A percentile compares a stretch with the other conserved stretches of the same genome.
phyloP scores from a whole-genome alignment of 2,797 vertebrate genomes.

The Hippopotamyrus pictus region DNA sequence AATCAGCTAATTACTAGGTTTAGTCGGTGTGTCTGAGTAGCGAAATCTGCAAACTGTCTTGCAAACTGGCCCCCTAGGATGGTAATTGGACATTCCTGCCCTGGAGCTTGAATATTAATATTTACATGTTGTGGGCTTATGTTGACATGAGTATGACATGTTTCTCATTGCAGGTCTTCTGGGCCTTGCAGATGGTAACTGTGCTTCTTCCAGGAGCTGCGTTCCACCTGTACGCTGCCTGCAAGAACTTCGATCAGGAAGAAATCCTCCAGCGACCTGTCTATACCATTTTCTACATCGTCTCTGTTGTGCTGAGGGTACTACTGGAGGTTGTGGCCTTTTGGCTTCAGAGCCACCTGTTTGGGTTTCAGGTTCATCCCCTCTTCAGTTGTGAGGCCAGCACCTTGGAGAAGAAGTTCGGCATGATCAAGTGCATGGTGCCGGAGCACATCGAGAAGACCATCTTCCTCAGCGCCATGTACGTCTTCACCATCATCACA shows the following conservation, averaged over 20 bases:
- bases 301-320: conserved; percentile 77
- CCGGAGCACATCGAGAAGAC: conserved; percentile 88
- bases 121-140: background rate
- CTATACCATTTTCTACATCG: conserved; percentile 75
- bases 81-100: background rate
- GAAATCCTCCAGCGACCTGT: conserved; percentile 72
- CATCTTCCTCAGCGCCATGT: conserved; percentile 84
- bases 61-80: background rate
- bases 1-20: background rate
- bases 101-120: background rate
- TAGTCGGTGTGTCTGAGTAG: background rate
- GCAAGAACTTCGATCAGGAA: conserved; percentile 78
- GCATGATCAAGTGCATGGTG: conserved; percentile 73
- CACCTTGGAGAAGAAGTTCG: conserved; percentile 65
- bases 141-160: background rate
- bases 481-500: conserved; percentile 81
- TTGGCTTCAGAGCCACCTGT: conserved; percentile 82
- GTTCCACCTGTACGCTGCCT: conserved; percentile 78
- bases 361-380: conserved; percentile 76
- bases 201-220: conserved; percentile 75
- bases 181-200: conserved; percentile 75
- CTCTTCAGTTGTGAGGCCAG: conserved; percentile 71
- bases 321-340: conserved; percentile 76
- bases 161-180: conserved; percentile 67
- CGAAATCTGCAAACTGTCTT: background rate